A percentile compares a stretch with the other conserved stretches of the same genome.
Evolutionary conservation across 2,888 invertebrate species (phyloP).

Genomic region (Blera fallax): DNA sequence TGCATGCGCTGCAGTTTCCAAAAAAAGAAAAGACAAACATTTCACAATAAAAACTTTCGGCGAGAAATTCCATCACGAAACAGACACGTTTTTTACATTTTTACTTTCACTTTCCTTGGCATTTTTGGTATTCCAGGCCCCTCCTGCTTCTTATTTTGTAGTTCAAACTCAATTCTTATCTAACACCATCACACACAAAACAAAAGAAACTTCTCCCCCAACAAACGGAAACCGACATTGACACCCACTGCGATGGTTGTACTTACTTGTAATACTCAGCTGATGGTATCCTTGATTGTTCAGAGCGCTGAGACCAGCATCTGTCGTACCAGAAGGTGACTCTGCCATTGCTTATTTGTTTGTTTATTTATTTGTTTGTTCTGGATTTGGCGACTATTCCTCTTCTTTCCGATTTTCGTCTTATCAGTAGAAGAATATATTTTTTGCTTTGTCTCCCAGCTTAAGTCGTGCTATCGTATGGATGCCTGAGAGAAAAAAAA

Average conservation of each 20-base stretch:
- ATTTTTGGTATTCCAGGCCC: background rate
- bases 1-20: background rate
- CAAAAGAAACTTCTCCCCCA: background rate
- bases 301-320: constrained; percentile 68
- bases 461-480: constrained; percentile 41
- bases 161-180: background rate
- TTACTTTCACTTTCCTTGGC: constrained; percentile 50
- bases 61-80: constrained; percentile 8
- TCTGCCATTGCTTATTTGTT: constrained; percentile 73
- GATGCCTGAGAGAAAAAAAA: constrained; percentile 32
- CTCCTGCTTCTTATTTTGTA: background rate
- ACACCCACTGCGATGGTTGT: background rate
- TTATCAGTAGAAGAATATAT: constrained; percentile 33
- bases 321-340: constrained; percentile 52
- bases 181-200: constrained; percentile 30
- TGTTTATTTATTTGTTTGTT: background rate
- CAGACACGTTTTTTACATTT: background rate
- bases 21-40: background rate
- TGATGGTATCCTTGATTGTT: constrained; percentile 84
- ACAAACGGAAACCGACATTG: background rate
- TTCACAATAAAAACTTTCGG: background rate
- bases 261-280: constrained; percentile 87
- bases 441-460: constrained; percentile 46
- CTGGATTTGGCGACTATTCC: background rate
- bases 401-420: background rate